Conservation (phyloP, 1,140 invertebrate genomes). For the Steinernema feltiae region DNA sequence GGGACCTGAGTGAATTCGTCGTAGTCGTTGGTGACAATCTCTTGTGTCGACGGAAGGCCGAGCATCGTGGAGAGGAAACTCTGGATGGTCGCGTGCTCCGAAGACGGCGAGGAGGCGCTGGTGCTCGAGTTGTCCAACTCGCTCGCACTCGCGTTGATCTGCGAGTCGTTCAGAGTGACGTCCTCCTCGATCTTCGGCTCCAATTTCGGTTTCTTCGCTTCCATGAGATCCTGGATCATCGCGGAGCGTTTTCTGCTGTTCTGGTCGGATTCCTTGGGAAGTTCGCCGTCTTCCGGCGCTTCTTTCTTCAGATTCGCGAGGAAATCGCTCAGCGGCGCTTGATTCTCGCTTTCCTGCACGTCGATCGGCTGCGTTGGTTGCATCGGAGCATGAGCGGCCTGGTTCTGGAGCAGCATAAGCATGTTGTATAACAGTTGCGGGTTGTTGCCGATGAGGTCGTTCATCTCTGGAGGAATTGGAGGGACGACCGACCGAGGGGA, state of each 20-base stretch:
- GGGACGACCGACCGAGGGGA: not conserved
- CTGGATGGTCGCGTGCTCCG: not conserved
- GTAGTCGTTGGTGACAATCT: not conserved
- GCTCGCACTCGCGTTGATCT: not conserved
- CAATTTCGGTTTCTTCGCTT: not conserved
- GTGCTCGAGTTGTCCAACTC: not conserved
- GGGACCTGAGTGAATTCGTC: not conserved
- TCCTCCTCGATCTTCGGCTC: not conserved
- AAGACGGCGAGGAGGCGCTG: not conserved
- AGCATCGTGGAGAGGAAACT: not conserved
- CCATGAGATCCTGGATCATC: not conserved
- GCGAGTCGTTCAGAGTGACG: not conserved
- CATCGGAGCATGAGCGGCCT: too few relatives aligned
- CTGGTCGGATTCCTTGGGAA: not conserved
- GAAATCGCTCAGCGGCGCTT: not conserved
- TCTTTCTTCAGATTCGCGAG: not conserved
- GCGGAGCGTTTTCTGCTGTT: not conserved
- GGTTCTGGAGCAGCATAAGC: too few relatives aligned
- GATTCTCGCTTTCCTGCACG: not conserved
- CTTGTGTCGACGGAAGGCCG: not conserved
- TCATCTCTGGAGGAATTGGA: too few relatives aligned
- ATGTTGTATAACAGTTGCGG: too few relatives aligned
- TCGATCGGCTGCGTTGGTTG: not conserved
- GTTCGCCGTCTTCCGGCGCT: not conserved
- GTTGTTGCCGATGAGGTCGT: too few relatives aligned